Evolutionary conservation across 2,113 vertebrate genomes (phyloP).

Genomic region (Halcyon senegalensis): DNA sequence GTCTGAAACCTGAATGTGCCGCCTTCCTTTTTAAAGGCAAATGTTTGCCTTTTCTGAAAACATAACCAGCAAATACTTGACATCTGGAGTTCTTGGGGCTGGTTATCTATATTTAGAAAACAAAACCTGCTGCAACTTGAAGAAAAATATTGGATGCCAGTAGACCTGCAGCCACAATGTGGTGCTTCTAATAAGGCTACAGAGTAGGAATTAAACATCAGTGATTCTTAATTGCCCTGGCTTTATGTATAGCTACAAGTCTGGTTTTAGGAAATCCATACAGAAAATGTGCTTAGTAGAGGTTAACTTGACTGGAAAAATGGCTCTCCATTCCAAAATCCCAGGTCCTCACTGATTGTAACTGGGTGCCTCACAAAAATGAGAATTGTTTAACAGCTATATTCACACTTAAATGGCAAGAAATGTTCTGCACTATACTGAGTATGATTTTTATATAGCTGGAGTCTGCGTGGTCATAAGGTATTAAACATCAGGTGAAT

Average conservation of each 20-base stretch:
- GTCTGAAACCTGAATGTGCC: background rate
- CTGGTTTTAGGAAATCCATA: background rate
- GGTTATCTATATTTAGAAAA: background rate
- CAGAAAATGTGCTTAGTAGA: background rate
- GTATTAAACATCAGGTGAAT: background rate
- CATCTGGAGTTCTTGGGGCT: background rate
- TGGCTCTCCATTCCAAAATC: background rate
- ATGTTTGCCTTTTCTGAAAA: background rate
- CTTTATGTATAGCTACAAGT: background rate
- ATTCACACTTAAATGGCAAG: background rate
- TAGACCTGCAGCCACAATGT: background rate
- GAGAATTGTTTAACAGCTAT: background rate
- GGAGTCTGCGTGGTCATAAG: background rate
- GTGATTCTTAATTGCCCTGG: background rate
- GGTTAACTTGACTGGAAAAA: background rate
- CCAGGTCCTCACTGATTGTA: background rate
- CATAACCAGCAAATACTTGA: background rate
- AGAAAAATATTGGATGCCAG: background rate
- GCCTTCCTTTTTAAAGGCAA: background rate
- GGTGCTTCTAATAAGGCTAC: background rate
- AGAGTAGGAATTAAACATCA: background rate
- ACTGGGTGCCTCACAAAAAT: background rate
- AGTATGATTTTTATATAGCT: background rate
- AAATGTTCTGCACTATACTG: background rate
- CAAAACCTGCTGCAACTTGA: background rate